Evolutionary conservation across 1,140 invertebrate species (phyloP).

Genomic region (Lordiphosa clarofinis): DNA sequence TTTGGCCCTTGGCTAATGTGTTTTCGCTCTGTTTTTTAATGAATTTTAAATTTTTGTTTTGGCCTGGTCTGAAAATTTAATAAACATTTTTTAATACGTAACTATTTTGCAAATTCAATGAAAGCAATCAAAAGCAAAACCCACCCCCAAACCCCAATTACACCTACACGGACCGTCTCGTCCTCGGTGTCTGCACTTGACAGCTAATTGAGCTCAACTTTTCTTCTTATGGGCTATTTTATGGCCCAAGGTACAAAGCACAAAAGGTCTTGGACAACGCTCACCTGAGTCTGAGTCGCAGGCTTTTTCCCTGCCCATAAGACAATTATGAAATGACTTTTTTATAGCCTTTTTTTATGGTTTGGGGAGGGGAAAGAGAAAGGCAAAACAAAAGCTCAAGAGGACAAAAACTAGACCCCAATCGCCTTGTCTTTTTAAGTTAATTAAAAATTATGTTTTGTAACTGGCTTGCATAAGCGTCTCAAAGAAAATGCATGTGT

Average conservation of each 20-base stretch:
- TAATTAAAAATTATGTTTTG: too few relatives aligned
- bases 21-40: conserved; percentile 57
- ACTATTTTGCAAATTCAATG: conserved; percentile 51
- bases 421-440: too few relatives aligned
- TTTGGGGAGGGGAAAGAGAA: neutral
- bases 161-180: neutral
- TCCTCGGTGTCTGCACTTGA: conserved; percentile 44
- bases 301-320: conserved; percentile 26
- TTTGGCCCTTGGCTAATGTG: conserved; percentile 44
- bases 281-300: conserved; percentile 34
- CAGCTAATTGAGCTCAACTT: conserved; percentile 60
- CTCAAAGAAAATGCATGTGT: too few relatives aligned
- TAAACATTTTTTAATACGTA: conserved; percentile 44
- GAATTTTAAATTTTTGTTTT: conserved; percentile 61
- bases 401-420: neutral
- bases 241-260: conserved; percentile 38
- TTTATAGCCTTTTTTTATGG: conserved; percentile 72
- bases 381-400: conserved; percentile 5
- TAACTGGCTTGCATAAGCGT: too few relatives aligned
- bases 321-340: conserved; percentile 71
- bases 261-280: conserved; percentile 39
- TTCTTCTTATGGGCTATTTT: conserved; percentile 56
- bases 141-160: neutral
- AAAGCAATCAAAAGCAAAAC: conserved; percentile 8
- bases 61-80: conserved; percentile 41